Percentiles rank a stretch among this genome's conserved stretches.
Evolutionary conservation across 2,888 invertebrate genomes (phyloP).

Genomic region (Scaeva pyrastri): DNA sequence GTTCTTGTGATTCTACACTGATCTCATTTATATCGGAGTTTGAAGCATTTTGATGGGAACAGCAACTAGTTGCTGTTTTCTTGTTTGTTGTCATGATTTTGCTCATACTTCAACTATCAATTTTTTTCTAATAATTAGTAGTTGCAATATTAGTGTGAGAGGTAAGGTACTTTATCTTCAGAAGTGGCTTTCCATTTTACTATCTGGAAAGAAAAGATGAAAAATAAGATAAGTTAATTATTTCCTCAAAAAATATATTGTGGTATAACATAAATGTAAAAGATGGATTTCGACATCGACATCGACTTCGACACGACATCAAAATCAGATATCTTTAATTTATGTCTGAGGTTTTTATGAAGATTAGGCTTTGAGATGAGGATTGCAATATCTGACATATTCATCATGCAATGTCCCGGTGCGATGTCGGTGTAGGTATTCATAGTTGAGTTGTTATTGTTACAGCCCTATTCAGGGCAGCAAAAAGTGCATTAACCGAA

Average conservation of each 20-base stretch:
- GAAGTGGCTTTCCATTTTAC: background rate
- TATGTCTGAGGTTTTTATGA: conserved; percentile 2
- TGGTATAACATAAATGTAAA: background rate
- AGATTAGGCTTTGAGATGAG: background rate
- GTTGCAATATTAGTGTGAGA: background rate
- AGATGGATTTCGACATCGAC: background rate
- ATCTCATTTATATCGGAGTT: conserved; percentile 81
- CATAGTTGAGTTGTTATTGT: background rate
- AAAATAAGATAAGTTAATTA: background rate
- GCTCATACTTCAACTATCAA: conserved; percentile 42
- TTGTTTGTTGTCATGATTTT: conserved; percentile 33
- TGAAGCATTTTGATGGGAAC: conserved; percentile 55
- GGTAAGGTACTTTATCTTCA: background rate
- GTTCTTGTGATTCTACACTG: conserved; percentile 80
- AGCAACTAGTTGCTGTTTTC: conserved; percentile 60
- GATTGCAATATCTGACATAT: background rate
- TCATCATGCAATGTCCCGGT: background rate
- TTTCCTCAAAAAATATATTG: background rate
- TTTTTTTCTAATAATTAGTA: background rate
- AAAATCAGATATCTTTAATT: conserved; percentile 7
- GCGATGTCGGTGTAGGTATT: too few species aligned
- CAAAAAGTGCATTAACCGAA: conserved; percentile 32
- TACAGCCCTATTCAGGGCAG: conserved; percentile 32
- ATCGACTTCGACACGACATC: background rate
- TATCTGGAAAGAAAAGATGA: background rate